Percentiles rank a stretch among this genome's conserved stretches.
These are phyloP conservation scores for Invenusta paracnida DNA, from an alignment of 2,888 invertebrate genomes.

Conservation along the genomic window DNA sequence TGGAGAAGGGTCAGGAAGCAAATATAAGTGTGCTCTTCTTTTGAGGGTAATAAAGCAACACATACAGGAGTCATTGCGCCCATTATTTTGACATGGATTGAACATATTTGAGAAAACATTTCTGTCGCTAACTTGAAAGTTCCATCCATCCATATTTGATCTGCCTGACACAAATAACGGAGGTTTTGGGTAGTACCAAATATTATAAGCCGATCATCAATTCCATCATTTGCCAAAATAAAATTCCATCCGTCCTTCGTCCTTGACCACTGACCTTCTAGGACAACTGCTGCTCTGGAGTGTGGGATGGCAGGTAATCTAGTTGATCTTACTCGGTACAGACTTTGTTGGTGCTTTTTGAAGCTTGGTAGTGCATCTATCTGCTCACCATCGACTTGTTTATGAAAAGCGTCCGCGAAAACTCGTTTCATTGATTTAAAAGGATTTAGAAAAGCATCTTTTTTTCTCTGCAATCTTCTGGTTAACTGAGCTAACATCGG, in stretches of 20 bases:
- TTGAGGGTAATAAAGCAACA: slow-evolving; percentile 10
- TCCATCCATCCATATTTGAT: not conserved
- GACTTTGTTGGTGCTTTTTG: no score
- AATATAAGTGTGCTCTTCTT: slow-evolving; percentile 19
- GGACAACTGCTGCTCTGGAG: not conserved
- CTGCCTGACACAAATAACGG: not conserved
- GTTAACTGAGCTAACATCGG: no score
- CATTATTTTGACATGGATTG: slow-evolving; percentile 3
- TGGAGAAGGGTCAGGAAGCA: slow-evolving; percentile 5
- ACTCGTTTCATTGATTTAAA: no score
- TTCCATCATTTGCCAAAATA: not conserved
- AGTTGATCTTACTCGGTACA: no score
- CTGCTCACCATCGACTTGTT: no score
- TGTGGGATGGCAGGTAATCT: not conserved
- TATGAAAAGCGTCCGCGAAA: no score
- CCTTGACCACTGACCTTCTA: not conserved
- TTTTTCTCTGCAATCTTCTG: no score
- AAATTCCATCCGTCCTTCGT: not conserved
- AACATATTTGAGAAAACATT: slow-evolving; percentile 15
- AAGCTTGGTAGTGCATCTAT: no score
- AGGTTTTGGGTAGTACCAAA: not conserved
- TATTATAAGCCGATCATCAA: not conserved
- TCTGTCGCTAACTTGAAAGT: slow-evolving; percentile 6
- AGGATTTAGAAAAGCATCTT: no score
- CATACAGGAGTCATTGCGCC: slow-evolving; percentile 19